Evolutionary conservation across 2,797 vertebrate genomes (phyloP).

Genomic region (Gambelia wislizenii): DNA sequence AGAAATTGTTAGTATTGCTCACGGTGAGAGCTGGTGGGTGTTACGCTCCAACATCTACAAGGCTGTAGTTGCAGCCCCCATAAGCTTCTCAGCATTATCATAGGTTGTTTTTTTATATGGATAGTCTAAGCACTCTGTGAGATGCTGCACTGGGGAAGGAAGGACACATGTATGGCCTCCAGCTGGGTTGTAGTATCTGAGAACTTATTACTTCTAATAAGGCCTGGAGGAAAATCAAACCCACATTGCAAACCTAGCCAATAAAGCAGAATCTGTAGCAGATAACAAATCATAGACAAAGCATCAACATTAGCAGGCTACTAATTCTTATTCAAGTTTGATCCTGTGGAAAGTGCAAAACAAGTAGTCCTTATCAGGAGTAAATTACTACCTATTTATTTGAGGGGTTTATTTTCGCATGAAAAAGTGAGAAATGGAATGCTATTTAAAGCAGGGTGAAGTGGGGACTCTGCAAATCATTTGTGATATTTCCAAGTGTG

Average conservation of each 20-base stretch:
- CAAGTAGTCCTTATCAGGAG: background rate
- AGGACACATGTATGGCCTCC: too few species aligned
- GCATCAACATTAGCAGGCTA: background rate
- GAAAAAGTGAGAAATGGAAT: background rate
- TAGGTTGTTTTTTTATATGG: background rate
- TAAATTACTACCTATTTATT: conserved; percentile 12
- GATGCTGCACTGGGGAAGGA: background rate
- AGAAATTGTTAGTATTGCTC: background rate
- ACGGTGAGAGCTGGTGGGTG: background rate
- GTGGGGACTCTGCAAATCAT: background rate
- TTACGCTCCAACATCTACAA: background rate
- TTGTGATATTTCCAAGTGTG: background rate
- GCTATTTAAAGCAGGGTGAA: background rate
- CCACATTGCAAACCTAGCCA: background rate
- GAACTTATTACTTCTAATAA: background rate
- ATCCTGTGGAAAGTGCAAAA: background rate
- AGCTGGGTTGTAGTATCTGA: background rate
- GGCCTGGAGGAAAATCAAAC: background rate
- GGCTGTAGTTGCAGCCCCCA: too few species aligned
- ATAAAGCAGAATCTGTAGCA: background rate
- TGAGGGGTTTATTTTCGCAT: background rate
- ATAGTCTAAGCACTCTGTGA: background rate
- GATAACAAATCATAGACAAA: conserved; percentile 3
- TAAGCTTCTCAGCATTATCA: background rate
- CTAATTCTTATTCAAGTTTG: background rate